phyloP scores from a whole-genome alignment of 2,797 vertebrate species.

The Mionectes olivaceus region DNA sequence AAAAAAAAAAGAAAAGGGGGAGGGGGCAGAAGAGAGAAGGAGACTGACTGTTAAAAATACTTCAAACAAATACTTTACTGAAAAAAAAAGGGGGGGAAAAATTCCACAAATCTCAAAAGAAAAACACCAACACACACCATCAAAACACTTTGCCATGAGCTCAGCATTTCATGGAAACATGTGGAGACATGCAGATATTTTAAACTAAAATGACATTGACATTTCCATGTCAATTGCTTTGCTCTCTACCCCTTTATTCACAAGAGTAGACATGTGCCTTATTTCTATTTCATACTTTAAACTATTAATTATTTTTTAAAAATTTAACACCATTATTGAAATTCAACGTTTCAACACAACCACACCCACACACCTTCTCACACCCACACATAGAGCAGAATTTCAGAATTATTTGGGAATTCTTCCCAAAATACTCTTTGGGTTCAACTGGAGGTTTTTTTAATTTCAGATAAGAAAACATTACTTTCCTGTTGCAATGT shows the following conservation, averaged over 20 bases:
- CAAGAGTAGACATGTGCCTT: background rate
- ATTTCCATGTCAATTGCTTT: background rate
- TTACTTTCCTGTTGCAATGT: background rate
- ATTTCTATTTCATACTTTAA: background rate
- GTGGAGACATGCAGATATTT: background rate
- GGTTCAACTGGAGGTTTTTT: background rate
- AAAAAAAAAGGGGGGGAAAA: background rate
- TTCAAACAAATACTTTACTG: background rate
- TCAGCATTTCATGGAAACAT: background rate
- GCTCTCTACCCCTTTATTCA: background rate
- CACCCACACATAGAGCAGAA: fast-evolving
- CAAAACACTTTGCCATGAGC: background rate
- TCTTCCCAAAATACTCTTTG: background rate
- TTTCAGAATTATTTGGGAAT: background rate
- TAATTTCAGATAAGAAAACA: background rate
- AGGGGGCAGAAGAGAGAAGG: background rate
- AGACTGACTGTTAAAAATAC: background rate
- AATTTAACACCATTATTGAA: background rate
- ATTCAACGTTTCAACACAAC: background rate
- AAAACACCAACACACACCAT: background rate
- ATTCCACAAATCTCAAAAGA: background rate
- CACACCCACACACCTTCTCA: too few species aligned
- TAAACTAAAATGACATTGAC: background rate
- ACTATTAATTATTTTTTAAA: background rate
- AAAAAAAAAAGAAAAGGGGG: background rate